Evolutionary conservation across 1,140 invertebrate genomes (phyloP).

Genomic region (Homarus americanus): DNA sequence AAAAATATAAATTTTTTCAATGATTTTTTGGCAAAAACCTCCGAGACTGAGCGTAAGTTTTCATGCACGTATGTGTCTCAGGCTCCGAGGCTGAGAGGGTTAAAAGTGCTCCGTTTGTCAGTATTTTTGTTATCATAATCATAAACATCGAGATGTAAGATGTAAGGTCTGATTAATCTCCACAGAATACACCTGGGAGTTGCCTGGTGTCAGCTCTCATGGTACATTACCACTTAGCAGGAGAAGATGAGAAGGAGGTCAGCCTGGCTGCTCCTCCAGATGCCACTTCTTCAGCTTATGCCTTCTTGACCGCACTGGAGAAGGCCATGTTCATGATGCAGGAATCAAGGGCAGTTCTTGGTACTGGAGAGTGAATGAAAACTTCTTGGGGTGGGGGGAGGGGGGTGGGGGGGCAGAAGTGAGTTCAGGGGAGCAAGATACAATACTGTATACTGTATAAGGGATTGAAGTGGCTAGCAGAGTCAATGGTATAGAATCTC

Average conservation of each 20-base stretch:
- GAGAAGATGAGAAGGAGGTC: slow-evolving; percentile 55
- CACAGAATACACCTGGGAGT: slow-evolving; percentile 16
- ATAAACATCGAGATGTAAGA: too few species aligned
- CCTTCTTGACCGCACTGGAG: slow-evolving; percentile 69
- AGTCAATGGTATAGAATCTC: background rate
- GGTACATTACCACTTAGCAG: slow-evolving; percentile 45
- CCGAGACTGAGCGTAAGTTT: too few species aligned
- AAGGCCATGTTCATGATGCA: slow-evolving; percentile 72
- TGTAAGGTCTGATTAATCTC: slow-evolving; percentile 6
- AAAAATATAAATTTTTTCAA: too few species aligned
- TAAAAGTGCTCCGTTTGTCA: too few species aligned
- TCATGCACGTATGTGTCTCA: too few species aligned
- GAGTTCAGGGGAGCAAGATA: too few species aligned
- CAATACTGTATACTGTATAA: background rate
- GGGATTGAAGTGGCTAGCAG: too few species aligned
- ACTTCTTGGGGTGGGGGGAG: background rate
- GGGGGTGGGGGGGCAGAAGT: too few species aligned
- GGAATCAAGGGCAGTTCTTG: slow-evolving; percentile 76
- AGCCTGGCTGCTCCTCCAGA: slow-evolving; percentile 55
- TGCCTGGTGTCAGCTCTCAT: slow-evolving; percentile 23
- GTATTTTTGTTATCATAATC: too few species aligned
- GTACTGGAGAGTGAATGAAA: slow-evolving; percentile 74
- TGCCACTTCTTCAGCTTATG: slow-evolving; percentile 55
- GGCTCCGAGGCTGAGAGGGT: too few species aligned
- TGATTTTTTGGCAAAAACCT: too few species aligned